Base-by-base conservation (phyloP, 2,797 vertebrate genomes). In the Sebastes trivittatus region DNA sequence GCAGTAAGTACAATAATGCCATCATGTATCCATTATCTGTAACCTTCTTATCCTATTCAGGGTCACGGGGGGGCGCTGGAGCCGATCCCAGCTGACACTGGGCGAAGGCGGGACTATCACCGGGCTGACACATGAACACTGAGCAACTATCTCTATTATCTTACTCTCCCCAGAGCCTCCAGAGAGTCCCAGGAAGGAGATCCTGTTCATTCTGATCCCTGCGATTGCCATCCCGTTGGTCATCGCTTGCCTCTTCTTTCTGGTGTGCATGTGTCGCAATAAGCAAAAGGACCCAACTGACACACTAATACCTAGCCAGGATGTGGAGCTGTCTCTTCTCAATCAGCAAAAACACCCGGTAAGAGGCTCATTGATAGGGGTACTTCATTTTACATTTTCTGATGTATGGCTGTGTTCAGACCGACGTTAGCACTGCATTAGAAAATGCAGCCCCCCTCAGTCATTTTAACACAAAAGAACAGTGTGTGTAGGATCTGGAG, bases 251-350 rank as follows among this genome's bases (percentile, higher is more conserved):
- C 96, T 99, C n/a, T 99, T 99, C 93, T 98, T 99, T 89, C 86
- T 99, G 88, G 96, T 99, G 62, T 99, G 97, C 81, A 96, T 98
- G 97, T 99, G 98, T 88, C 97, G 98, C 77, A 99, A 98, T 85
- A 99, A 98, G 78, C 98, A 98, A 80, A 99, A 98, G 87, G 92
- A 95, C 2, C 95, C 97, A 0, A 94, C 91, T 1, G 95, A 97
- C 61, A 95, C 94, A 0, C 96, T 97, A 0, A 96, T 96, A 0
- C 96, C 97, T 20, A 97, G 95, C 90, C 98, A 98, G 89, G 97
- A 99, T 29, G 95, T 98, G 96, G 98, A 99, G 92, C 96, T 99
- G 92, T 97, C 98, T 0, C 97, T 97, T 3, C 97, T 99, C 63
- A 96, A 77, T 88, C 98, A 97, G 80, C 97, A 98, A 77, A 99